Evolutionary conservation across 2,888 invertebrate species (phyloP).

Genomic region (Elysia crispata): DNA sequence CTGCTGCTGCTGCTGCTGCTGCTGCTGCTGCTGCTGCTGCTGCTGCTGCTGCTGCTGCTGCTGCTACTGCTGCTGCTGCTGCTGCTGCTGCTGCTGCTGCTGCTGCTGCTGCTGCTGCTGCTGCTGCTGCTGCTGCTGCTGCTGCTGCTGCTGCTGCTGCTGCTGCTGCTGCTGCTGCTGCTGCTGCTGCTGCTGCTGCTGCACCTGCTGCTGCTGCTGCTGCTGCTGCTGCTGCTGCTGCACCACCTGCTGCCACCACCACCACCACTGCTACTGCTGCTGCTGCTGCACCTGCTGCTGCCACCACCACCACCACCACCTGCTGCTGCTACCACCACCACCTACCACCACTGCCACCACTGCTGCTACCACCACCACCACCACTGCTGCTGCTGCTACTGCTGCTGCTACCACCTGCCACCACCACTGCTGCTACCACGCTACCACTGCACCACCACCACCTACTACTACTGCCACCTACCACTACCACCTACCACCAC

Average conservation of each 20-base stretch:
- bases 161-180: neutral
- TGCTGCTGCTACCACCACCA: neutral
- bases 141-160: neutral
- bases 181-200: neutral
- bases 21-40: neutral
- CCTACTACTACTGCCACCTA: too few species aligned
- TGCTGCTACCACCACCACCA: conserved; percentile 10
- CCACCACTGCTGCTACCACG: too few species aligned
- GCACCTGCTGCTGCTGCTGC: neutral
- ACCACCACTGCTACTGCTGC: neutral
- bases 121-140: neutral
- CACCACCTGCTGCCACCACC: neutral
- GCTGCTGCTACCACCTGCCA: conserved; percentile 12
- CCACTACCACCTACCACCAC: too few species aligned
- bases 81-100: neutral
- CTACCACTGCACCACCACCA: too few species aligned
- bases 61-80: neutral
- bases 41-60: neutral
- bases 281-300: conserved; percentile 2
- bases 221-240: neutral
- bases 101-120: neutral
- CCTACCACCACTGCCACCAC: neutral
- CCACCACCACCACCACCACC: neutral
- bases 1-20: neutral
- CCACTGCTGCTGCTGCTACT: conserved; percentile 13